Evolutionary conservation across 2,797 vertebrate species (phyloP), one percentile per base, ranked within the genome.

Genomic region (Mallotus villosus): DNA sequence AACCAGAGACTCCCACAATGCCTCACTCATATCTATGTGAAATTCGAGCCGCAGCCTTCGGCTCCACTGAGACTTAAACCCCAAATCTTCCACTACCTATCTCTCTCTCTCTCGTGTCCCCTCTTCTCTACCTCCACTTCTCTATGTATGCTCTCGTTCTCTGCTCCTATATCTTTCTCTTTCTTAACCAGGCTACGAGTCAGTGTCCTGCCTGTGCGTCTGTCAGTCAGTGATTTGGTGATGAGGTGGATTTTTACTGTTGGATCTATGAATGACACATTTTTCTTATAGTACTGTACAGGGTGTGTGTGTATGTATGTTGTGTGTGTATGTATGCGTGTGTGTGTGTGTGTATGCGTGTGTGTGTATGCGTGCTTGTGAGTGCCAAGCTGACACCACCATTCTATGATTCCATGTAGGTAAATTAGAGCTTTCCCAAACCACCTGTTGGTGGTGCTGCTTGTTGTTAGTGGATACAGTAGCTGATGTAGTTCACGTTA

Each of bases 1-100:
- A 17, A 53, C 51, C 51, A 53, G 16, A 53, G 16, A 53, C 51
- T 53, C 51, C 32, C 63, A 66, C 53, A 34, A 66, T 72, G 71
- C 71, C 71, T 21, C 60, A 17, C 51, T 53, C 51, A 16, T 53
- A 2, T 53, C 5, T n/a, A 53, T 53, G 51, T 53, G 51, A 53
- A 8, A 17, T n/a, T 19, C 16, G 4, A 17, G 19, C 17, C 8
- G 16, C 37, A 1, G 37, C 37, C 8, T 41, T 1, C 34, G 8
- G 5, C 34, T 34, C 12, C 37, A 41, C 37, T 41, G 37, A 41
- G 37, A 41, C 37, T 41, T 41, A 41, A 41, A 41, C 9, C 34
- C 34, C 34, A 34, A 34, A 34, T 51, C 14, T 53, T n/a, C 51
- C 16, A 17, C 17, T 46, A 7, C 16, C 46, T 51, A 12, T 49